Base-by-base conservation (phyloP, 2,888 invertebrate species). In the Drosophila monieri region DNA sequence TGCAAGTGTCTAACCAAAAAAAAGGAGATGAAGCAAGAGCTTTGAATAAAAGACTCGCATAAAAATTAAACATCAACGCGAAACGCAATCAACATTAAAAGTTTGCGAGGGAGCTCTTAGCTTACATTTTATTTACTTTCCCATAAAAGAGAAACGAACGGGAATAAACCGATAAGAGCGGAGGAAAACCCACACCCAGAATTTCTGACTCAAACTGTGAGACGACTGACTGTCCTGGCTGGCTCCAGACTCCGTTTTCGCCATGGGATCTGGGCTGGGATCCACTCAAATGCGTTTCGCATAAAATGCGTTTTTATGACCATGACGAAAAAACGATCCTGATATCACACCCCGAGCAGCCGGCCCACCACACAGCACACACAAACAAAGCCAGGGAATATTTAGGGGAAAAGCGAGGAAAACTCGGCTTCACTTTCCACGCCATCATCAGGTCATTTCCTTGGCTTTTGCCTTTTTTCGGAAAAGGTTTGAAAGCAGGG, bases 301-400 rank as follows among this genome's bases (percentile, higher is more conserved):
- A 85, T 84, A 84, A 85, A 85, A 85, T 87, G 85, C 84, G 85
- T 85, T 89, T 89, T 89, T 89, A 89, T 89, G 86, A 79, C 89
- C 86, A 75, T 86, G 85, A 89, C 87, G 88, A 89, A 86, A 88
- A 72, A 39, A 69, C 84, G 80, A 80, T 65, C 70, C 69, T 54
- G 68, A 69, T 69, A 68, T 68, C 69, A 60, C 68, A 68, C 60
- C 49, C 59, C 43, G 15, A 76, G 65, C 78, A 76, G 80, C 39
- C n/a, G 15, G 39, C 85, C 75, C 77, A 75, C 27, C 27, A 9
- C 27, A 27, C 77, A 75, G 9, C 27, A 9, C 27, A 27, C 27
- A 27, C 25, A 25, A 25, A 9, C 57, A 69, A 65, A 66, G 49
- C 44, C 21, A 58, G 53, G 47, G 30, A 52, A 52, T 37, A 49